Base-by-base conservation (phyloP, 2,888 invertebrate genomes). In the Tetheella fluctuosa region DNA sequence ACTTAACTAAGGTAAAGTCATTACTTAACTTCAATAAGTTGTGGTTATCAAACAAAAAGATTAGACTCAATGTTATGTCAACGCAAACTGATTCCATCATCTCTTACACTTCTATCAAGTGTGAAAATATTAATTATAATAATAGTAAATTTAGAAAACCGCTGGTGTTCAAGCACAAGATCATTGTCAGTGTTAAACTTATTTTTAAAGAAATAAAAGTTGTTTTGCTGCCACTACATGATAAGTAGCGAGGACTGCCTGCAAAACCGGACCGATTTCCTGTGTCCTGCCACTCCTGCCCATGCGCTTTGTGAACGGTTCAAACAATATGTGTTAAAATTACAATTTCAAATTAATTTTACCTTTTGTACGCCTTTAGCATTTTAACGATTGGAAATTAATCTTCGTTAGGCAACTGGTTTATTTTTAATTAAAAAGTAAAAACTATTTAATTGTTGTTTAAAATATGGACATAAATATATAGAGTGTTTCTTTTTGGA, bases 191-290 rank as follows among this genome's bases (percentile, higher is more conserved):
- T 20, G 12, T n/a, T 20, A 20, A n/a, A 34, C 28, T 59, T 25
- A 17, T 52, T 52, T 54, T 13, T 5, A 17, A 8, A 59, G 42
- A 23, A 34, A 13, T 57, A n/a, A 54, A 57, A 20, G 30, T 63
- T 69, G 57, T 68, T 77, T 68, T 81, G 70, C 78, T 55, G 57
- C 58, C 77, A 58, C 53, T 83, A 80, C 80, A 28, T 53, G 65
- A 70, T 72, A 74, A 69, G 66, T 59, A 58, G 54, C 60, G 67
- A 70, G 67, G 64, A 68, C 68, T 69, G 68, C 65, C 61, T 58
- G 69, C 59, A 61, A 77, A 85, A 85, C 85, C 81, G 83, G 84
- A 78, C 78, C 78, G 81, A 84, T 83, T 84, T 86, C 85, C 84
- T 77, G 71, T 64, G 58, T 59, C 59, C 58, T 57, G 68, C 63